A percentile compares a stretch with the other conserved stretches of the same genome.
These are phyloP conservation scores for Bhutanitis thaidina DNA, from an alignment of 2,888 invertebrate genomes.

Conservation along the genomic window DNA sequence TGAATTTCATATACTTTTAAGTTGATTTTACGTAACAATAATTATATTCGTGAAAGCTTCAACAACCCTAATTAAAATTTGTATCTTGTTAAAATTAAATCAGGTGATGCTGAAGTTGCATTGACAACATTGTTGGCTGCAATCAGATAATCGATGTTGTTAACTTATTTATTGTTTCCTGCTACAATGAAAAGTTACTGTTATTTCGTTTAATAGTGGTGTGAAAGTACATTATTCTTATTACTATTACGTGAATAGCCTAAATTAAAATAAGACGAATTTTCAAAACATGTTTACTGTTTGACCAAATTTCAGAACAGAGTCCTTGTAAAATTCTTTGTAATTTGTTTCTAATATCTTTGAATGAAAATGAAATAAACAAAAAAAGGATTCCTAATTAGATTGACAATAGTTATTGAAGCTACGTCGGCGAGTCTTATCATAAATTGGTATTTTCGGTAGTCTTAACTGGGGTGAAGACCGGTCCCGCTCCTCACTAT, in stretches of 20 bases:
- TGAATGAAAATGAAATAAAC: too few species aligned
- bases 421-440: neutral
- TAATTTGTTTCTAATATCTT: too few species aligned
- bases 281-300: too few species aligned
- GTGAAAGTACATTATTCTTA: neutral
- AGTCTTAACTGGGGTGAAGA: slow-evolving; percentile 4
- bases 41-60: neutral
- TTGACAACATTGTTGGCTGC: slow-evolving; percentile 10
- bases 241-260: too few species aligned
- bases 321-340: too few species aligned
- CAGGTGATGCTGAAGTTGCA: neutral
- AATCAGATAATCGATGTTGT: slow-evolving; percentile 13
- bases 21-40: neutral
- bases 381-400: too few species aligned
- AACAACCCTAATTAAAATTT: slow-evolving; percentile 11
- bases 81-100: slow-evolving; percentile 7
- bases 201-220: slow-evolving; percentile 5
- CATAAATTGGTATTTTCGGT: slow-evolving; percentile 14
- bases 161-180: slow-evolving; percentile 19
- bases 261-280: too few species aligned
- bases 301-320: too few species aligned
- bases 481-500: slow-evolving; percentile 17
- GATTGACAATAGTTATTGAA: too few species aligned
- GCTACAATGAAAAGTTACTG: slow-evolving; percentile 3
- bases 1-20: too few species aligned